A percentile compares a stretch with the other conserved stretches of the same genome.
Conservation (phyloP, 1,140 invertebrate species). For the Orussus abietinus region DNA sequence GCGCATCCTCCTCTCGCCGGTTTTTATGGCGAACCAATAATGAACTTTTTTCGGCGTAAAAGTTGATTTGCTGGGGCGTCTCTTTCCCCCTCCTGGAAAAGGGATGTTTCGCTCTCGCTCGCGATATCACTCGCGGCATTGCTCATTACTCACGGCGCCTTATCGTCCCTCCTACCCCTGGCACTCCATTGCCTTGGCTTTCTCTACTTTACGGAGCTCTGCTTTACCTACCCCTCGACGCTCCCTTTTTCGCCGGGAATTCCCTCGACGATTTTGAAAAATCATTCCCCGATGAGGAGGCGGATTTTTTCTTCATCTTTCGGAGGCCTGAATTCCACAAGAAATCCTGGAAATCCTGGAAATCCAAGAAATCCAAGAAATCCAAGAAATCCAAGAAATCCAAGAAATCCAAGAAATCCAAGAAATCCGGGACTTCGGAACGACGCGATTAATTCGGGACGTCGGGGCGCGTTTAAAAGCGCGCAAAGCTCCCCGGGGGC, state of each 20-base stretch:
- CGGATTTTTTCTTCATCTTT: too few species aligned
- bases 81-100: conserved; percentile 26
- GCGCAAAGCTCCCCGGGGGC: conserved; percentile 23
- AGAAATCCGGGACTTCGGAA: too few species aligned
- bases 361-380: too few species aligned
- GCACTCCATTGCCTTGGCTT: conserved; percentile 25
- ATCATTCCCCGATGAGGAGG: too few species aligned
- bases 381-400: too few species aligned
- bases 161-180: conserved; percentile 40
- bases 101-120: conserved; percentile 42
- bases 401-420: too few species aligned
- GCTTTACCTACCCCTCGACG: background rate
- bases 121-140: conserved; percentile 52
- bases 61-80: conserved; percentile 47
- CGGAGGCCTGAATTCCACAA: too few species aligned
- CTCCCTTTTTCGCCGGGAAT: too few species aligned
- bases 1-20: too few species aligned
- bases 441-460: too few species aligned
- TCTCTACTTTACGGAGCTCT: background rate
- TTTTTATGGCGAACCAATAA: conserved; percentile 52
- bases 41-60: conserved; percentile 51
- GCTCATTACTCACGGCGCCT: conserved; percentile 50
- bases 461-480: conserved; percentile 38
- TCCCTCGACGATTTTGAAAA: too few species aligned
- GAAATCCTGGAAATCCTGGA: too few species aligned